Evolutionary conservation across 2,888 invertebrate genomes (phyloP), one percentile per base, ranked within the genome.

Genomic region (Sarcophaga variegata): DNA sequence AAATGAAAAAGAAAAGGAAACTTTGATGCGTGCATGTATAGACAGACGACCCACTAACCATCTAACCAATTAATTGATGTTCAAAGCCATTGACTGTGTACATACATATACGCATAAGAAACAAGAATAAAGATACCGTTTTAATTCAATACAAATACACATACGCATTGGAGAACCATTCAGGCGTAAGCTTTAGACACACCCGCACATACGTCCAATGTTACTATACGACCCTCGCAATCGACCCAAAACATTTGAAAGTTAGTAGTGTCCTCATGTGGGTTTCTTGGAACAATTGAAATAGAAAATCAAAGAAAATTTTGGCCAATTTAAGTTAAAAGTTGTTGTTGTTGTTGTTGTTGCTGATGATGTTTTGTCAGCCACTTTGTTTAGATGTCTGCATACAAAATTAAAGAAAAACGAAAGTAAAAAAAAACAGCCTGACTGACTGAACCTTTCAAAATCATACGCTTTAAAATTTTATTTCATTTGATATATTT

Each of bases 231-330:
- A 62, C 14, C 22, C 14, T 54, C 5, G 54, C 54, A 54, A 14
- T n/a, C 54, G 20, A 63, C 37, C 59, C 60, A 62, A 69, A 69
- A 72, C 49, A 79, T 37, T 72, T 75, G 71, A 75, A 66, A 71
- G 37, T 1, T 2, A 37, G 62, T 59, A 81, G 77, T 90, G 88
- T 89, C 87, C 91, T 91, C 90, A 89, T 91, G 91, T 90, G 92
- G 91, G 91, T 89, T 90, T 90, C 92, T 90, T 90, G 90, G 91
- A 92, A 90, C 92, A 92, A 92, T 92, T 92, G 92, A 91, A 89
- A 90, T 92, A 92, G 92, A 92, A 92, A 92, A 92, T 92, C 92
- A 92, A 92, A 92, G 92, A 92, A 82, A 88, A 75, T 83, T 87
- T 85, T 88, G 86, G 89, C 88, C 89, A 89, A 89, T 89, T 89